phyloP scores from a whole-genome alignment of 1,140 invertebrate species.

The Papilio glaucus region DNA sequence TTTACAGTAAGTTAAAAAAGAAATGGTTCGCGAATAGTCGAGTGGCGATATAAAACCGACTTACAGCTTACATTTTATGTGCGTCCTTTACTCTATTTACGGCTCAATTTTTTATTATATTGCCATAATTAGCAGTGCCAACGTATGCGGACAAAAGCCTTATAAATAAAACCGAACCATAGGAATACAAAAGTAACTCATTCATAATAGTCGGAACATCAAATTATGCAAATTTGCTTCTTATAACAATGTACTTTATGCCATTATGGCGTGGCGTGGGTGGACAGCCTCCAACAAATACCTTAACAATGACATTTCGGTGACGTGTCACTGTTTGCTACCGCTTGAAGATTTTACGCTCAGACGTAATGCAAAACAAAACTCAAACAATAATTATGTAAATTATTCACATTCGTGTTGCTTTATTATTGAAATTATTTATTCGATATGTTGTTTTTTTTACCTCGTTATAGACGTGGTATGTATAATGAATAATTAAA shows the following conservation, averaged over 20 bases:
- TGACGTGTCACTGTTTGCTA: slow-evolving; percentile 19
- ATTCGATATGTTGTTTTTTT: too few relatives aligned
- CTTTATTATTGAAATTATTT: background rate
- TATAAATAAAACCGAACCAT: background rate
- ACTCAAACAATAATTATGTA: background rate
- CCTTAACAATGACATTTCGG: slow-evolving; percentile 26
- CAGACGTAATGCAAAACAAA: background rate
- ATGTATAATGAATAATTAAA: too few relatives aligned
- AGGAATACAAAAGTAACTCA: slow-evolving; percentile 9
- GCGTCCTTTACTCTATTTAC: too few relatives aligned
- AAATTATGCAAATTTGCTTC: slow-evolving; percentile 29
- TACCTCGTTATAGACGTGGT: too few relatives aligned
- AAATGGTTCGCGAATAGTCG: too few relatives aligned
- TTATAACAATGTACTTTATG: slow-evolving; percentile 33
- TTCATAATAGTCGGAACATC: slow-evolving; percentile 6
- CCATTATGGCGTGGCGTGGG: background rate
- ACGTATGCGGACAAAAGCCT: background rate
- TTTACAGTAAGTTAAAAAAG: too few relatives aligned
- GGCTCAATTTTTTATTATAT: too few relatives aligned
- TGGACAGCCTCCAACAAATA: slow-evolving; percentile 19
- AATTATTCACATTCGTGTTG: background rate
- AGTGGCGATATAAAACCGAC: too few relatives aligned
- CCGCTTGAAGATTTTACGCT: slow-evolving; percentile 16
- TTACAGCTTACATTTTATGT: too few relatives aligned
- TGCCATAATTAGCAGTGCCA: too few relatives aligned